A percentile compares a stretch with the other conserved stretches of the same genome.
Evolutionary conservation across 1,140 invertebrate species (phyloP).

Genomic region (Trichonephila clavata): DNA sequence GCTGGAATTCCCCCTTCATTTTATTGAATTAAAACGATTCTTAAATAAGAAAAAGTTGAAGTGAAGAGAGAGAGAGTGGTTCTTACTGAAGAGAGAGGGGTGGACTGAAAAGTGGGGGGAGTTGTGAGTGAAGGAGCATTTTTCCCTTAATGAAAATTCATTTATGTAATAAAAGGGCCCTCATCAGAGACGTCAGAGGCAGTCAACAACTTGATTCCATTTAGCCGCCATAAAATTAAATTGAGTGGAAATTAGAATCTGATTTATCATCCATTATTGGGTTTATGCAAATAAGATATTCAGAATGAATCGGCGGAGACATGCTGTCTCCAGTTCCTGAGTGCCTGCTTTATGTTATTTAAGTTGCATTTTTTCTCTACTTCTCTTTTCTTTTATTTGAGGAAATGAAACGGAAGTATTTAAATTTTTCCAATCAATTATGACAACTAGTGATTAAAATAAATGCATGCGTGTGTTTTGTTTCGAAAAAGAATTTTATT

Average conservation of each 20-base stretch:
- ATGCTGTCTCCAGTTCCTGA: not conserved
- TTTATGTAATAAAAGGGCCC: conserved; percentile 59
- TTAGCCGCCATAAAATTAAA: conserved; percentile 65
- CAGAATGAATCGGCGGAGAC: not conserved
- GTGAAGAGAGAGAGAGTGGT: conserved; percentile 14
- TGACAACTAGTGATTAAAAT: not conserved
- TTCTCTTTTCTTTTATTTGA: not conserved
- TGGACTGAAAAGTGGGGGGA: not conserved
- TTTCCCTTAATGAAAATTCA: conserved; percentile 67
- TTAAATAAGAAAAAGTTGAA: conserved; percentile 32
- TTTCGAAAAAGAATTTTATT: not conserved
- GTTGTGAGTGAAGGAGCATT: not conserved
- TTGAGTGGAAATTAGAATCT: conserved; percentile 62
- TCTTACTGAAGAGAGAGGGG: not conserved
- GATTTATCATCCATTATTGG: conserved; percentile 68
- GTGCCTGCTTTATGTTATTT: conserved; percentile 19
- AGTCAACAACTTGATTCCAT: conserved; percentile 57
- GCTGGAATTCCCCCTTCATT: not conserved
- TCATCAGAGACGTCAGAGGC: conserved; percentile 45
- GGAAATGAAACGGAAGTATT: not conserved
- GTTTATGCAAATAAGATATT: conserved; percentile 64
- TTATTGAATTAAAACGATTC: conserved; percentile 56
- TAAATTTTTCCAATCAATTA: conserved; percentile 1
- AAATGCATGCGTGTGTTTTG: not conserved
- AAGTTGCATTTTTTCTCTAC: not conserved